phyloP scores from a whole-genome alignment of 2,113 vertebrate species.

The Spermophilus dauricus region DNA sequence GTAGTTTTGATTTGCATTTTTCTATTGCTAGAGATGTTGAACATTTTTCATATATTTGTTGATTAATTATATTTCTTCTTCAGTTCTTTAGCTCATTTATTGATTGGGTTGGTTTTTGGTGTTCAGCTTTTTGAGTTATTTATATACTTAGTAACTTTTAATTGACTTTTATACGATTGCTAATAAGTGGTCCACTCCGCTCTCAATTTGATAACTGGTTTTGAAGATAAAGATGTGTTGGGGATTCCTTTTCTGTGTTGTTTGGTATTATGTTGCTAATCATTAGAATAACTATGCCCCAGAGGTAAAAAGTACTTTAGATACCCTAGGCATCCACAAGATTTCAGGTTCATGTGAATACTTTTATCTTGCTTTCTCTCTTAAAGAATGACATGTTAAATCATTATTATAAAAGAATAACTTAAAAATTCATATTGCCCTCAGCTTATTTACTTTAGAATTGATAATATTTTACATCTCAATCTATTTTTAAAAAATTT shows the following conservation, averaged over 20 bases:
- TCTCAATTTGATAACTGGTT: not conserved
- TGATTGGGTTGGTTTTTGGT: no score
- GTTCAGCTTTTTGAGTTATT: no score
- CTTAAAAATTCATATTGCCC: not conserved
- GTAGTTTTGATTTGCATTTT: no score
- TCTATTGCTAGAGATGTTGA: no score
- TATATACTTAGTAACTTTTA: not conserved
- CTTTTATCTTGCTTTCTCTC: not conserved
- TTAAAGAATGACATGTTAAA: not conserved
- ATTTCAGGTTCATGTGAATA: not conserved
- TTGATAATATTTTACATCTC: not conserved
- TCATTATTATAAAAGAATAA: not conserved
- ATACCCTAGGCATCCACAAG: not conserved
- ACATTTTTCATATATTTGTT: no score
- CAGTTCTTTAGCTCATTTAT: no score
- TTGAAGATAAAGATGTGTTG: not conserved
- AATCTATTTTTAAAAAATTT: not conserved
- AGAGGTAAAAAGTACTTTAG: not conserved
- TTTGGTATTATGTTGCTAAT: not conserved
- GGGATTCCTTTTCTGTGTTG: not conserved
- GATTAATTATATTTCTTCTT: no score
- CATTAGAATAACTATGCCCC: not conserved
- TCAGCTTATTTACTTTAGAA: not conserved
- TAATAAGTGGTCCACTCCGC: not conserved
- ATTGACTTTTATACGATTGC: not conserved